A percentile compares a stretch with the other conserved stretches of the same genome.
These are phyloP conservation scores for Ariolimax columbianus DNA, from an alignment of 2,888 invertebrate species.

Conservation along the genomic window DNA sequence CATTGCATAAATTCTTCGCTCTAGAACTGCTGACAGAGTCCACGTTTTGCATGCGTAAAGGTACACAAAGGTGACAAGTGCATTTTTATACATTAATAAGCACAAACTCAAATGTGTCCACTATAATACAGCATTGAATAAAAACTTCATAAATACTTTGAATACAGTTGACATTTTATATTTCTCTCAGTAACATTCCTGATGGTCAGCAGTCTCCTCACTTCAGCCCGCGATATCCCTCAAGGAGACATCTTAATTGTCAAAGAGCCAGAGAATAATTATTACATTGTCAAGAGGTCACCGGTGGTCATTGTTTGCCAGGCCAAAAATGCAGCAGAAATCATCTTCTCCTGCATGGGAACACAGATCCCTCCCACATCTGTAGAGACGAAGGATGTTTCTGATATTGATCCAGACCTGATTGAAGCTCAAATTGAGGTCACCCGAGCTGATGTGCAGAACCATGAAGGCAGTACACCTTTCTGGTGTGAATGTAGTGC, in stretches of 20 bases:
- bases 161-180: too few species aligned
- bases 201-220: conserved; percentile 7
- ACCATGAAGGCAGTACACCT: neutral
- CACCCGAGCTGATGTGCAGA: conserved; percentile 36
- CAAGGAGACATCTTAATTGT: conserved; percentile 23
- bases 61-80: too few species aligned
- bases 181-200: conserved; percentile 53
- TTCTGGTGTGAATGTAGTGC: conserved; percentile 53
- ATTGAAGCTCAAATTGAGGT: conserved; percentile 48
- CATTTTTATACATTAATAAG: too few species aligned
- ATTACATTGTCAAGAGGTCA: conserved; percentile 49
- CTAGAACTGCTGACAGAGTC: too few species aligned
- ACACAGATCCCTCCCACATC: conserved; percentile 51
- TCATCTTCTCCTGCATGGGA: conserved; percentile 52
- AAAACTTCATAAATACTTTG: too few species aligned
- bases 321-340: conserved; percentile 49
- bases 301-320: conserved; percentile 52
- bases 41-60: too few species aligned
- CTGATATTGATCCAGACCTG: conserved; percentile 38
- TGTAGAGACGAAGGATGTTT: conserved; percentile 46
- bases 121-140: too few species aligned
- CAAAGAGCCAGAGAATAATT: conserved; percentile 47
- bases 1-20: too few species aligned
- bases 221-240: conserved; percentile 2
- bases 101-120: too few species aligned